Evolutionary conservation across 2,113 vertebrate genomes (phyloP).

Genomic region (Coptodon rendalli): DNA sequence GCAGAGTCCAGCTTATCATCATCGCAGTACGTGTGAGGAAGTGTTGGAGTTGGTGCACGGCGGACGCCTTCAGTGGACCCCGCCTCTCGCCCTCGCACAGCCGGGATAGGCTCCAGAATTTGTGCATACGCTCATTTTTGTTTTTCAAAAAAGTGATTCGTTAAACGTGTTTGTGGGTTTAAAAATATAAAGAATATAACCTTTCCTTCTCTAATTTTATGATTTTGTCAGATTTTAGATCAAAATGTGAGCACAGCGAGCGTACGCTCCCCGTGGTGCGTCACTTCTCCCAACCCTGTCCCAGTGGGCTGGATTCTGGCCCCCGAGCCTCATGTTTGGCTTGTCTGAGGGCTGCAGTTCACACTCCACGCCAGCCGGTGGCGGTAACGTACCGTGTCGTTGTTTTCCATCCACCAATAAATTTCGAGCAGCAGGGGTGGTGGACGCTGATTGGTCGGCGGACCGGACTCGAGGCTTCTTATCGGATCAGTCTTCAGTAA

Average conservation of each 20-base stretch:
- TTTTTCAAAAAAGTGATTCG: fast-evolving
- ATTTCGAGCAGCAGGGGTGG: neutral
- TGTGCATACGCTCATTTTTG: neutral
- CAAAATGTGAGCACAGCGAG: neutral
- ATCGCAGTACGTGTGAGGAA: neutral
- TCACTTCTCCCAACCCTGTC: too few species aligned
- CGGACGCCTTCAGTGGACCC: neutral
- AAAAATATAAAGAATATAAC: neutral
- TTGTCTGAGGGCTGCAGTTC: neutral
- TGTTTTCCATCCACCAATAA: neutral
- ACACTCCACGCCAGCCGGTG: neutral
- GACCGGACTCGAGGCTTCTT: neutral
- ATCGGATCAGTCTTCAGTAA: neutral
- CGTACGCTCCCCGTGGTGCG: too few species aligned
- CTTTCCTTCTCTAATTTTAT: neutral
- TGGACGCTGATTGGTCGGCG: neutral
- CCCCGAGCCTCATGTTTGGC: neutral
- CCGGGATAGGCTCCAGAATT: neutral
- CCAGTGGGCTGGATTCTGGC: neutral
- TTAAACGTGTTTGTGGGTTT: neutral
- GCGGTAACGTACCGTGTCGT: neutral
- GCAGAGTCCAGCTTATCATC: neutral
- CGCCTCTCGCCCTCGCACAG: neutral
- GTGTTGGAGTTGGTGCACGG: neutral
- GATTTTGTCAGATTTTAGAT: neutral